Conservation (phyloP, 2,888 invertebrate genomes). For the Busseola fusca region DNA sequence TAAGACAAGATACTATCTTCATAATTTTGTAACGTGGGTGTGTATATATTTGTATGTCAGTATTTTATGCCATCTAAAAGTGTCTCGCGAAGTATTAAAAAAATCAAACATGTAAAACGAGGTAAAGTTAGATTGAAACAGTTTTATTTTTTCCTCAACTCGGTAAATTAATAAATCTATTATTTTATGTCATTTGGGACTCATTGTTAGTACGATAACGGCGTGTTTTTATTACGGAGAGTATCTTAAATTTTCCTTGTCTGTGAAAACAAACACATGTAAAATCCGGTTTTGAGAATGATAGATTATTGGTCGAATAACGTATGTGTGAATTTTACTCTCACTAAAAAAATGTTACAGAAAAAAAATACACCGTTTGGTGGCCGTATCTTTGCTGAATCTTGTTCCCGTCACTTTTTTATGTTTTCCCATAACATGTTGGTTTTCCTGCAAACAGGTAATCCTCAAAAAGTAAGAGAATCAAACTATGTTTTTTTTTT, state of each 20-base stretch:
- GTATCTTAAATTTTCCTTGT: constrained; percentile 8
- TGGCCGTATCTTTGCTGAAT: not conserved
- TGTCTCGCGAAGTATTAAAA: constrained; percentile 63
- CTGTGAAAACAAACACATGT: not conserved
- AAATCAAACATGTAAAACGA: constrained; percentile 54
- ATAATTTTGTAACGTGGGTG: constrained; percentile 74
- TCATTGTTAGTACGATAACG: constrained; percentile 53
- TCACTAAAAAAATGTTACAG: too few species aligned
- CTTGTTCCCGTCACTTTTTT: not conserved
- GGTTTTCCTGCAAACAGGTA: not conserved
- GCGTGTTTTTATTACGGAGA: constrained; percentile 52
- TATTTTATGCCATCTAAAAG: constrained; percentile 65
- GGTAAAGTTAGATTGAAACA: constrained; percentile 34
- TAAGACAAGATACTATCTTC: constrained; percentile 76
- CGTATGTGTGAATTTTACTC: not conserved
- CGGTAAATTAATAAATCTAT: constrained; percentile 58
- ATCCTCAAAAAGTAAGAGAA: not conserved
- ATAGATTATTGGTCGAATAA: not conserved
- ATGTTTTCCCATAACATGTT: not conserved
- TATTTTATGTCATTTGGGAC: constrained; percentile 60
- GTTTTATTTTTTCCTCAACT: constrained; percentile 51
- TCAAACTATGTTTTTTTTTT: not conserved
- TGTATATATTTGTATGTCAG: constrained; percentile 68
- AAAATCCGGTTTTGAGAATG: not conserved
- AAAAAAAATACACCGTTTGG: not conserved